Conservation (phyloP, 2,113 vertebrate species). For the Puma concolor region DNA sequence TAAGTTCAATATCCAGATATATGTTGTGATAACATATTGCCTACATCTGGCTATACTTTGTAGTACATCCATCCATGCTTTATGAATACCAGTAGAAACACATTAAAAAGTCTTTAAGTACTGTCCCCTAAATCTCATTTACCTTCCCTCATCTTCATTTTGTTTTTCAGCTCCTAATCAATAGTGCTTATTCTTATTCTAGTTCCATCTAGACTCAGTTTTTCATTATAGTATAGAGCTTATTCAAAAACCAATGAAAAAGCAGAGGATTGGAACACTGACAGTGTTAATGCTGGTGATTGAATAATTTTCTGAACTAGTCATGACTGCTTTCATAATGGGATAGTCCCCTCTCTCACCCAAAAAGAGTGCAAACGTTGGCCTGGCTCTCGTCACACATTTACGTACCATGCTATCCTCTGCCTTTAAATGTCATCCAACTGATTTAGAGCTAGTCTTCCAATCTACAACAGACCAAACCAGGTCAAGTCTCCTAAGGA, state of each 20-base stretch:
- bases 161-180: neutral
- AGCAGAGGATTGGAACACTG: neutral
- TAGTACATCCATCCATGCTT: neutral
- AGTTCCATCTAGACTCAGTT: neutral
- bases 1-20: neutral
- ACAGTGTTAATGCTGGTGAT: neutral
- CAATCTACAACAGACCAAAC: neutral
- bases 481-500: neutral
- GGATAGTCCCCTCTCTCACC: neutral
- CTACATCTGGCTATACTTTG: neutral
- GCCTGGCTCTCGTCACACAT: neutral
- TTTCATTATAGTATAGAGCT: neutral
- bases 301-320: neutral
- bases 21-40: neutral
- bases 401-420: neutral
- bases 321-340: neutral
- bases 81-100: neutral
- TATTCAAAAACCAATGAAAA: neutral
- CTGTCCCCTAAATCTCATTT: neutral
- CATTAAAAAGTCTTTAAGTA: neutral
- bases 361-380: neutral
- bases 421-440: neutral
- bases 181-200: neutral
- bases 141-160: neutral
- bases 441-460: neutral